phyloP scores from a whole-genome alignment of 2,113 vertebrate species.

The Misgurnus anguillicaudatus region DNA sequence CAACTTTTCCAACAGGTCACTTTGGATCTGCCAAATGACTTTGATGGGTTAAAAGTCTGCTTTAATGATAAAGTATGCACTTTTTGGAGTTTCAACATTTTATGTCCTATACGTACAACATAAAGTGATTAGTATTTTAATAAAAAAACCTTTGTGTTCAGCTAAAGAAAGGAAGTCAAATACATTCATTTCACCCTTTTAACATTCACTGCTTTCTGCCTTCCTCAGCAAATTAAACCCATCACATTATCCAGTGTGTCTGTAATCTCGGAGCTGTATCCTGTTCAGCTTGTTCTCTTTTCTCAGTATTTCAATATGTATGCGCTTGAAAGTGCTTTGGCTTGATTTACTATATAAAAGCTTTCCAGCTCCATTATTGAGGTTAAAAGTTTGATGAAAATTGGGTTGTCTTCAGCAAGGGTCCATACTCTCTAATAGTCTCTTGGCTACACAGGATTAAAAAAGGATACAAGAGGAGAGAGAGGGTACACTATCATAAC shows the following conservation, averaged over 20 bases:
- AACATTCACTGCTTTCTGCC: too few relatives aligned
- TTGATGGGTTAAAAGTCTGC: too few relatives aligned
- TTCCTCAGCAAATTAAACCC: too few relatives aligned
- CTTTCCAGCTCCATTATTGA: constrained; percentile 7
- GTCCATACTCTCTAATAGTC: constrained; percentile 33
- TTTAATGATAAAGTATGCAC: too few relatives aligned
- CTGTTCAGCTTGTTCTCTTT: background rate
- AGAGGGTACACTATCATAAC: background rate
- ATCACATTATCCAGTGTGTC: background rate
- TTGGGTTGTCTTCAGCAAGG: constrained; percentile 27
- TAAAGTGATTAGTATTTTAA: too few relatives aligned
- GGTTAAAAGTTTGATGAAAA: constrained; percentile 27
- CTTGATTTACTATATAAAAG: background rate
- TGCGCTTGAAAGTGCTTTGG: constrained; percentile 15
- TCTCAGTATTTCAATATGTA: background rate
- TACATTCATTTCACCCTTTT: too few relatives aligned
- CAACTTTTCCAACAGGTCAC: too few relatives aligned
- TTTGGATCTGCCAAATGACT: too few relatives aligned
- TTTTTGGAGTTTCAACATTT: too few relatives aligned
- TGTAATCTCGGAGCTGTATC: background rate
- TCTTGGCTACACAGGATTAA: background rate
- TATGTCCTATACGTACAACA: too few relatives aligned
- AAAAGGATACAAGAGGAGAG: background rate
- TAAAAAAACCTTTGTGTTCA: too few relatives aligned
- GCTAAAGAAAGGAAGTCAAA: too few relatives aligned